Percentiles rank a stretch among this genome's conserved stretches.
phyloP scores from a whole-genome alignment of 2,113 vertebrate species.

The Psephotus haematonotus region DNA sequence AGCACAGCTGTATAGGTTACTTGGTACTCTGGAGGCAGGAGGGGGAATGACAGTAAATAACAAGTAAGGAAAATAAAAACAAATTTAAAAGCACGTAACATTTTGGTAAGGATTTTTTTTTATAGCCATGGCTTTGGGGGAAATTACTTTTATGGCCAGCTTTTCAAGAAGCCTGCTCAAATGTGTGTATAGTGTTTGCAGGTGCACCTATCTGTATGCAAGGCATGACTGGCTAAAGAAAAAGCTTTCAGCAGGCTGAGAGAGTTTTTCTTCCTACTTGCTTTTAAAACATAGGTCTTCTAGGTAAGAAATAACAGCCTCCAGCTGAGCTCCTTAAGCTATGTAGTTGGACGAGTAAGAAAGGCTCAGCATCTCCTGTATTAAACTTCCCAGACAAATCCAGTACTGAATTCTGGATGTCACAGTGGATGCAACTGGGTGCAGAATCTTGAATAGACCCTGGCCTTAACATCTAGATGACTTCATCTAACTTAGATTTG shows the following conservation, averaged over 20 bases:
- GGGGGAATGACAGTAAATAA: constrained; percentile 4
- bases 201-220: neutral
- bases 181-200: neutral
- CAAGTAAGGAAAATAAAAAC: constrained; percentile 39
- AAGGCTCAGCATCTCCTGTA: neutral
- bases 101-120: constrained; percentile 36
- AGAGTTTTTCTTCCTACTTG: neutral
- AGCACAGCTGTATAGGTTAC: neutral
- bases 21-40: neutral
- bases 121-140: constrained; percentile 17
- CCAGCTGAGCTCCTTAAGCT: constrained; percentile 32
- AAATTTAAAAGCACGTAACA: constrained; percentile 15
- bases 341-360: neutral
- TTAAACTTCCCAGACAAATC: neutral
- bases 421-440: neutral
- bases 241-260: constrained; percentile 16
- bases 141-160: constrained; percentile 32
- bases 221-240: neutral
- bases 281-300: constrained; percentile 26
- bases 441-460: neutral
- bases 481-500: neutral
- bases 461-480: neutral
- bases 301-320: constrained; percentile 17
- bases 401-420: neutral
- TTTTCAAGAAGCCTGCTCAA: constrained; percentile 25